Conservation (phyloP, 1,140 invertebrate species). For the Caenorhabditis briggsae region DNA sequence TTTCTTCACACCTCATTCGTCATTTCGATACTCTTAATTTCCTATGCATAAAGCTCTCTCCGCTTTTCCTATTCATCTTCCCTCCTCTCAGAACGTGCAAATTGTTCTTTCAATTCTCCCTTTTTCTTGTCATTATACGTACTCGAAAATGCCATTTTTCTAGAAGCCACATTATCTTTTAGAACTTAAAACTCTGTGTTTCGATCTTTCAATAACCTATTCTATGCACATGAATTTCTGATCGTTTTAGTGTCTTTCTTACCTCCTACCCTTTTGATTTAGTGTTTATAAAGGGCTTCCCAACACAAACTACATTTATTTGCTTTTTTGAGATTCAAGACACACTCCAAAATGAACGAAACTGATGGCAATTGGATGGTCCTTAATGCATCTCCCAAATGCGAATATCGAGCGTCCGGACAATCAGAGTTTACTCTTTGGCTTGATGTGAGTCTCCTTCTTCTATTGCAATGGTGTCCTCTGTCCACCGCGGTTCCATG, state of each 20-base stretch:
- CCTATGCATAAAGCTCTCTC: constrained; percentile 8
- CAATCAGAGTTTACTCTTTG: neutral
- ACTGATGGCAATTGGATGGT: constrained; percentile 25
- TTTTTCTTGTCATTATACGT: constrained; percentile 22
- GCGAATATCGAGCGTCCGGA: neutral
- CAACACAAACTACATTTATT: neutral
- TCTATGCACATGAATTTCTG: constrained; percentile 28
- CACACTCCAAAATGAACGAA: constrained; percentile 24
- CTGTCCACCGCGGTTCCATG: neutral
- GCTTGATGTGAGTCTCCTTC: constrained; percentile 9
- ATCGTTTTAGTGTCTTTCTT: neutral
- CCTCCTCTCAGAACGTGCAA: constrained; percentile 11
- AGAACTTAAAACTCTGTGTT: neutral
- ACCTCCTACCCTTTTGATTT: neutral
- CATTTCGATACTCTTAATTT: constrained; percentile 23
- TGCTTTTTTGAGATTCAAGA: constrained; percentile 4
- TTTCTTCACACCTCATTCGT: constrained; percentile 30
- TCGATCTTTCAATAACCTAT: constrained; percentile 38
- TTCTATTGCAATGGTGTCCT: neutral
- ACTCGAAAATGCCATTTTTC: neutral
- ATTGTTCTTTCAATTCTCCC: constrained; percentile 36
- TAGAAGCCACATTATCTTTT: neutral
- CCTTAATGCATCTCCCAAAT: neutral
- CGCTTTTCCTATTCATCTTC: neutral
- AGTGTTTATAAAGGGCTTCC: neutral